Base-by-base conservation (phyloP, 2,888 invertebrate species). In the Drosophila monieri region DNA sequence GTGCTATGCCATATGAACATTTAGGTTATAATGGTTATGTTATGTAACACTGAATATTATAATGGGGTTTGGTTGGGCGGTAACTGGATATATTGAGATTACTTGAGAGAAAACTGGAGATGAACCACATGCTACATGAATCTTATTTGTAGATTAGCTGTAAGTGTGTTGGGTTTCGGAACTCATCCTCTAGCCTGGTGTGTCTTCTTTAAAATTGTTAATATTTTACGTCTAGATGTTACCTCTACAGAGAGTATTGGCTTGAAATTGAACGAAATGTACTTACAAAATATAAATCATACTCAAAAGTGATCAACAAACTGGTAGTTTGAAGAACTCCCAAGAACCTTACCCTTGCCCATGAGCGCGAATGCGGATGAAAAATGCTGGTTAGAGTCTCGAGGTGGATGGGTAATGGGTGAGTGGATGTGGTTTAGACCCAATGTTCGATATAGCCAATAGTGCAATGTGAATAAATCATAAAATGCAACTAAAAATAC, bases 1-100 rank as follows among this genome's bases (percentile, higher is more conserved):
- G 86, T 83, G 81, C 80, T 77, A 71, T 81, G 78, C 55, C 68
- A 71, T 75, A 81, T 84, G 87, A 84, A 84, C 87, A 84, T 69
- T 86, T 72, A 80, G 32, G 53, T 73, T 64, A 74, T 61, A 57
- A 57, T 62, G 62, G 43, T 21, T 58, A 53, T 64, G 71, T 18
- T 71, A 65, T 80, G 81, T 71, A 67, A 69, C 70, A 70, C 56
- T 56, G 70, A 71, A 23, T 56, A 56, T 27, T 61, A 60, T 54
- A 18, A 51, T n/a, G 43, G 30, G 49, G 41, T 44, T 56, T 51
- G 10, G 10, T 35, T 43, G 64, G 53, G 46, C 67, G 62, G 58
- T 23, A 62, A 49, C 57, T n/a, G 54, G 46, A 49, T 8, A 41
- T 72, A 49, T 59, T 52, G 35, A 52, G 35, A 52, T 53, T 65